These are phyloP conservation scores for Carollia perspicillata DNA, from an alignment of 2,113 vertebrate species.

Conservation along the genomic window DNA sequence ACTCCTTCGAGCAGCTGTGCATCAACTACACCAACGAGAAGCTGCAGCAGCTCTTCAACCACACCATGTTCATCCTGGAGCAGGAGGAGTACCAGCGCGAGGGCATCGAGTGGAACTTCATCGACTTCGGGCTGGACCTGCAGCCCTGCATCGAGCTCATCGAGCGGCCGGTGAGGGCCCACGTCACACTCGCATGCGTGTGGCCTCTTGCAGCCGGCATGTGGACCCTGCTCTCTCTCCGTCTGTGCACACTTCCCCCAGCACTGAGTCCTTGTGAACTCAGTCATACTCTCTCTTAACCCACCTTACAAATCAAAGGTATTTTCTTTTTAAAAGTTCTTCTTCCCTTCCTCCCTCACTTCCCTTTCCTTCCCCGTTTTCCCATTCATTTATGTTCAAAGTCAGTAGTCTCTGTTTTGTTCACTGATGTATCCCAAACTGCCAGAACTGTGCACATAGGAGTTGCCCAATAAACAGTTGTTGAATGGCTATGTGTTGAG, in stretches of 20 bases:
- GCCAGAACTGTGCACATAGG: neutral
- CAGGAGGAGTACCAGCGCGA: constrained; percentile 97
- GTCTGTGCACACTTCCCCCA: accelerated
- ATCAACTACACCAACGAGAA: constrained; percentile 99
- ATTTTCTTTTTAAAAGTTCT: neutral
- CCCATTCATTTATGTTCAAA: neutral
- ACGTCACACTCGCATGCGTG: accelerated
- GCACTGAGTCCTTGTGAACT: neutral
- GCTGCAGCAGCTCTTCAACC: constrained; percentile 98
- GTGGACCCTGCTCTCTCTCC: neutral
- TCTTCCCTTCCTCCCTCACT: accelerated
- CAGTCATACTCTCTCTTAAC: neutral
- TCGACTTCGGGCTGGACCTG: constrained; percentile 96
- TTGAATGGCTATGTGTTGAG: neutral
- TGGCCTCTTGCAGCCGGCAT: accelerated
- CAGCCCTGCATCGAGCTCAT: constrained; percentile 98
- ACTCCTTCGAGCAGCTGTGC: constrained; percentile 97
- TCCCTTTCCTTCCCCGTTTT: neutral
- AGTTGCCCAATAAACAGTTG: neutral
- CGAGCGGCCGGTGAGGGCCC: constrained; percentile 88
- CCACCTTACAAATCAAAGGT: neutral
- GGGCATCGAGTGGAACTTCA: constrained; percentile 97
- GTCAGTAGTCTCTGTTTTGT: neutral
- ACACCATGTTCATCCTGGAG: constrained; percentile 98
- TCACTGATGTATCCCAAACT: neutral